These are phyloP conservation scores for Athene noctua DNA, from an alignment of 2,113 vertebrate genomes.

Conservation along the genomic window DNA sequence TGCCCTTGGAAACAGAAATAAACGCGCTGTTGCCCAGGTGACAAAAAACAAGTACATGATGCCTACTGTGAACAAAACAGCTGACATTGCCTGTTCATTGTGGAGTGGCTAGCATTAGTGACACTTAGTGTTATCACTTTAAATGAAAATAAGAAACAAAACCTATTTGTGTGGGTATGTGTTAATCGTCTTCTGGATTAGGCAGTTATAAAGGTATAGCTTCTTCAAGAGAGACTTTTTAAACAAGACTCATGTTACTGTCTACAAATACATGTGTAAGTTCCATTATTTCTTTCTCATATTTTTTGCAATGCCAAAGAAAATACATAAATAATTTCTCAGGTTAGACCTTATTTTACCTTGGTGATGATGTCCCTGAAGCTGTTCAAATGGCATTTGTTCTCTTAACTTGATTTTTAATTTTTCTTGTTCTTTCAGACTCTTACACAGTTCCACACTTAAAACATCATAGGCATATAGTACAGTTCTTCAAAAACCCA, in stretches of 20 bases:
- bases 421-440: not conserved
- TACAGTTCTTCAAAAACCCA: not conserved
- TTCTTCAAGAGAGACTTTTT: not conserved
- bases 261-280: fast-evolving
- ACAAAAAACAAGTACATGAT: not conserved
- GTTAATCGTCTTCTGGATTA: not conserved
- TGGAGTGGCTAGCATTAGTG: not conserved
- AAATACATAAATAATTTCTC: not conserved
- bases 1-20: not conserved
- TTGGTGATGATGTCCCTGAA: not conserved
- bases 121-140: not conserved
- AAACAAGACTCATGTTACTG: not conserved
- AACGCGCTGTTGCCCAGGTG: constrained; percentile 27
- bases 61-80: not conserved
- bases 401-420: not conserved
- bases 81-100: not conserved
- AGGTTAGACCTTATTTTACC: not conserved
- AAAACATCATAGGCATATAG: not conserved
- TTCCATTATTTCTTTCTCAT: not conserved
- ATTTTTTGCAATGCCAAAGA: not conserved
- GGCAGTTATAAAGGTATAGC: not conserved
- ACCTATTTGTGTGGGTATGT: not conserved
- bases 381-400: not conserved
- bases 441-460: not conserved
- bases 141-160: not conserved